Evolutionary conservation across 1,140 invertebrate genomes (phyloP).

Genomic region (Caenorhabditis tropicalis): DNA sequence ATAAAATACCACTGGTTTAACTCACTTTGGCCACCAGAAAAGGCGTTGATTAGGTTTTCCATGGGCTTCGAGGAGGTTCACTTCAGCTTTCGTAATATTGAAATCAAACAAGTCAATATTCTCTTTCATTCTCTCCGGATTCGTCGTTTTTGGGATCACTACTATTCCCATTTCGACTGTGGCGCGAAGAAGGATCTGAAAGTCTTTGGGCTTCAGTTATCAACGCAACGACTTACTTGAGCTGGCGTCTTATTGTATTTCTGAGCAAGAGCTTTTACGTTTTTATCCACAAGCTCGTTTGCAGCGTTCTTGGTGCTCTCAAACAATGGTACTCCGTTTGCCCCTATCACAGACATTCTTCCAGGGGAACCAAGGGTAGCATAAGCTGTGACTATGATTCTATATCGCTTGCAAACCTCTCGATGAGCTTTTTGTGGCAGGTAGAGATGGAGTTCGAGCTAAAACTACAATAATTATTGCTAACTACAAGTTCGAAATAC

Average conservation of each 20-base stretch:
- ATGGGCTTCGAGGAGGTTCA: neutral
- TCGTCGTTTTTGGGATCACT: slow-evolving; percentile 72
- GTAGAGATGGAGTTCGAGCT: slow-evolving; percentile 70
- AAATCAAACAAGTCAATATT: slow-evolving; percentile 74
- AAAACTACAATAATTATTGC: neutral
- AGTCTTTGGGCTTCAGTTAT: neutral
- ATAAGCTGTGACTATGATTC: slow-evolving; percentile 69
- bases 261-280: slow-evolving; percentile 20
- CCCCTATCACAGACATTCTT: slow-evolving; percentile 6
- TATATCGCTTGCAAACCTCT: slow-evolving; percentile 64
- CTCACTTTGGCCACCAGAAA: slow-evolving; percentile 22
- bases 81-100: slow-evolving; percentile 18
- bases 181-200: slow-evolving; percentile 73
- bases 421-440: slow-evolving; percentile 66
- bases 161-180: slow-evolving; percentile 70
- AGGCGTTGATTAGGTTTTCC: neutral
- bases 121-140: slow-evolving; percentile 43
- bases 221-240: neutral
- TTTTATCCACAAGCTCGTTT: slow-evolving; percentile 31
- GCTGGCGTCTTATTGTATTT: slow-evolving; percentile 19
- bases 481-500: neutral
- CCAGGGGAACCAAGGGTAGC: slow-evolving; percentile 71
- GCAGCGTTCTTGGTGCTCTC: slow-evolving; percentile 5
- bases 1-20: neutral
- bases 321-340: neutral